Base-by-base conservation (phyloP, 2,113 vertebrate species). In the Arvicanthis niloticus region DNA sequence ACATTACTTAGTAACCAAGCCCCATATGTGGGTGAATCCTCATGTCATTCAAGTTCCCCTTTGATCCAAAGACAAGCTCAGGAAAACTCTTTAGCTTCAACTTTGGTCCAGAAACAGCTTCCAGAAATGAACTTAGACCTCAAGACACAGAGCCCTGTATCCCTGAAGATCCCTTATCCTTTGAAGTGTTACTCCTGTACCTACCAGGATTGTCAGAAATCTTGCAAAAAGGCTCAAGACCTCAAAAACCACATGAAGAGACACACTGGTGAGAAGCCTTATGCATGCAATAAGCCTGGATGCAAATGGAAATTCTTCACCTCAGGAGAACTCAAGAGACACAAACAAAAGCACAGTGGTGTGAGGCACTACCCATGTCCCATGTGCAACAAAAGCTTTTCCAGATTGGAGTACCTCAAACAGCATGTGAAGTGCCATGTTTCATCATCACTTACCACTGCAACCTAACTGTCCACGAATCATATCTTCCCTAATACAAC, bases 381-480 rank as follows among this genome's bases (percentile, higher is more conserved):
- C n/a, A 84, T 4, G 6, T 60, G 56, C n/a, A 40, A 42, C 7
- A 45, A 29, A 60, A 29, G 16, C 0, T 84, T 40, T 62, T 7
- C 56, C 22, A 29, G 56, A 62, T 16, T 84, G 13, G 0, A 8
- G 15, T 84, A 84, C 15, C 22, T 84, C 10, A 84, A 84, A 7
- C 7, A 62, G 7, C 81, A 62, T 16, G 12, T 29, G 37, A 62
- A 7, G 13, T 0, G 40, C 6, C 58, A 58, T 60, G 42, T 6
- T 58, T 0, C 24, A 84, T 6, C 11, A 40, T 40, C 22, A 16
- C 3, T 4, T 7, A 17, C 15, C 2, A 2, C 8, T 58, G 2
- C 21, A 60, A 29, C 1, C 22, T 60, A n/a, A 62, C 13, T 60
- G 24, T 62, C 6, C 37, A 40, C n/a, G 62, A 60, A 26, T 4